Evolutionary conservation across 2,113 vertebrate genomes (phyloP).

Genomic region (Gavia stellata): DNA sequence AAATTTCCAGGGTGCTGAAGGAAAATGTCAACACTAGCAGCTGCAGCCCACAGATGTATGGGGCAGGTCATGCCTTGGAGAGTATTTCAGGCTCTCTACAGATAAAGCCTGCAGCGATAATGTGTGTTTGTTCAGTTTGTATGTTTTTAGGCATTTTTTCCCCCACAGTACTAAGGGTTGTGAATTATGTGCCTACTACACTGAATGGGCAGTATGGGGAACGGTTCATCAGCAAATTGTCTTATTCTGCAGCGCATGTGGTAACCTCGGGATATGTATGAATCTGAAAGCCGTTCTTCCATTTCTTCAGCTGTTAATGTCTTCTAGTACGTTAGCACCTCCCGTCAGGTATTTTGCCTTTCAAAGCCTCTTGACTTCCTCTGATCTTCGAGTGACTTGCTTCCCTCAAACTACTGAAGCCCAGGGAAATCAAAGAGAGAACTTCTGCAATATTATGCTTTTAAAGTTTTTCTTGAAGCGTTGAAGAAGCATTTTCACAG

Average conservation of each 20-base stretch:
- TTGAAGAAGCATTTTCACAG: background rate
- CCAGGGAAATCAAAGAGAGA: conserved; percentile 11
- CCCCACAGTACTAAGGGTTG: background rate
- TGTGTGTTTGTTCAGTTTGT: background rate
- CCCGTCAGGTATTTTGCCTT: background rate
- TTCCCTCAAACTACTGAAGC: background rate
- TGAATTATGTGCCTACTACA: background rate
- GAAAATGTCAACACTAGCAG: background rate
- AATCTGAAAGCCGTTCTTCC: background rate
- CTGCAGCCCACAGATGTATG: background rate
- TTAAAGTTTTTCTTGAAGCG: background rate
- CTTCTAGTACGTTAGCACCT: background rate
- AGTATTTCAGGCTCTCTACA: background rate
- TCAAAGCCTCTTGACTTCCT: conserved; percentile 4
- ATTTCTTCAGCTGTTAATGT: background rate
- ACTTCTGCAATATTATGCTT: background rate
- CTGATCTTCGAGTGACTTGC: background rate
- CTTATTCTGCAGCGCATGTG: background rate
- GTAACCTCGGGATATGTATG: background rate
- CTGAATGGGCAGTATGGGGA: background rate
- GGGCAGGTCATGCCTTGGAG: background rate
- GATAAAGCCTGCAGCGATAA: background rate
- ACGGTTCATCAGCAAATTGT: background rate
- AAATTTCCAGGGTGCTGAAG: background rate
- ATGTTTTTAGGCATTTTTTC: background rate